Base-by-base conservation (phyloP, 2,888 invertebrate species). In the Pheosia tremula region DNA sequence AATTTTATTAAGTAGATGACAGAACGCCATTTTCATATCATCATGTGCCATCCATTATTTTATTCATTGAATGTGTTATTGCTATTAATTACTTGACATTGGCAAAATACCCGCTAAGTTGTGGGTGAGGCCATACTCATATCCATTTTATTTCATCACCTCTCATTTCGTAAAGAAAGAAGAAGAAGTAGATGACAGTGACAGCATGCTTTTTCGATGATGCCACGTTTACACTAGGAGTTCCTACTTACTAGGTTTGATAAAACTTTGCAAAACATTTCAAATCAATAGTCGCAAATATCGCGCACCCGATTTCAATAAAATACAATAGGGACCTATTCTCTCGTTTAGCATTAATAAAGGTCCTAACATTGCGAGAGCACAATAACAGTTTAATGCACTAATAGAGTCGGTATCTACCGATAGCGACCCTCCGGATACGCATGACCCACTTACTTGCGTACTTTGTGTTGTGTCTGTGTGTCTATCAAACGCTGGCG, bases 381-480 rank as follows among this genome's bases (percentile, higher is more conserved):
- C 68, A 69, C 67, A 71, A 73, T 80, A 76, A 77, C 75, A 81
- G 76, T 84, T 81, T 78, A 82, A 82, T 84, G 83, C 85, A 84
- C 75, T 85, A 86, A 85, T 81, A 78, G 79, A 72, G 77, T 78
- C 81, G 75, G 75, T 83, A 79, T 78, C 73, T 74, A 69, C 77
- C 74, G 84, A 87, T 85, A 86, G 81, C 78, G 76, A 77, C 83
- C 80, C 86, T 87, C 88, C 90, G 88, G 89, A 89, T 86, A 89
- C 86, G 83, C 82, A 82, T 86, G 90, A 86, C 90, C 91, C 78
- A 90, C 81, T 86, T 69, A 70, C 64, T 67, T 69, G 69, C 67
- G 68, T 75, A 69, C 64, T 74, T 60, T 57, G 59, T 69, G 72
- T 65, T 69, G 68, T 67, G 63, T 75, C 65, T 69, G 58, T 57